phyloP scores from a whole-genome alignment of 1,140 invertebrate genomes.

The Drosophila nigrodunni region DNA sequence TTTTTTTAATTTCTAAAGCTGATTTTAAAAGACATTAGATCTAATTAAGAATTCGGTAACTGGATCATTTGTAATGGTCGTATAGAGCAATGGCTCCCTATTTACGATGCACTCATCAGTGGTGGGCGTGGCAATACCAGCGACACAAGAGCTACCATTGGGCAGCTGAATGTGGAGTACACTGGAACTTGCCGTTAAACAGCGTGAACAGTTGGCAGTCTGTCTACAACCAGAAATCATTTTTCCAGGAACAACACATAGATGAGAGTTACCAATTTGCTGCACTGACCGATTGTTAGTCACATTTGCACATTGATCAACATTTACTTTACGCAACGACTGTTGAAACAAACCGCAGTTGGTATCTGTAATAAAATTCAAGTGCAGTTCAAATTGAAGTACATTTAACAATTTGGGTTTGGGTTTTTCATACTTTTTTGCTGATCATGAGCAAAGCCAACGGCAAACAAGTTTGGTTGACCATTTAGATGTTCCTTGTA shows the following conservation, averaged over 20 bases:
- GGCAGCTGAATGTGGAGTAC: conserved; percentile 26
- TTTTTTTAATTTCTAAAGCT: no score
- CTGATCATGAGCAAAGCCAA: neutral
- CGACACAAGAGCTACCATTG: conserved; percentile 27
- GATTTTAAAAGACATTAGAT: no score
- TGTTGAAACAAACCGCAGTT: neutral
- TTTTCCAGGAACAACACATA: neutral
- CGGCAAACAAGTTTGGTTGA: neutral
- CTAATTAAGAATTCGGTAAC: neutral
- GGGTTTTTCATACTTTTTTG: neutral
- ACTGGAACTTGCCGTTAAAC: conserved; percentile 37
- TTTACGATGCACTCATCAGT: conserved; percentile 14
- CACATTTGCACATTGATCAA: neutral
- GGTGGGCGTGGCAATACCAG: conserved; percentile 52
- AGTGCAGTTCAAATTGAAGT: neutral
- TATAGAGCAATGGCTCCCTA: conserved; percentile 12
- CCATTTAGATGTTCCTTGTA: neutral
- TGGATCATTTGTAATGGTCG: neutral
- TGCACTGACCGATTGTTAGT: neutral
- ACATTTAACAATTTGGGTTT: neutral
- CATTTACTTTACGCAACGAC: neutral
- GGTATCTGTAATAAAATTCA: neutral
- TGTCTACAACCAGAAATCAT: fast-evolving
- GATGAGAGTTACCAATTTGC: neutral
- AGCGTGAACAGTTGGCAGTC: neutral